Evolutionary conservation across 2,888 invertebrate species (phyloP), one percentile per base, ranked within the genome.

Genomic region (Carabus problematicus): DNA sequence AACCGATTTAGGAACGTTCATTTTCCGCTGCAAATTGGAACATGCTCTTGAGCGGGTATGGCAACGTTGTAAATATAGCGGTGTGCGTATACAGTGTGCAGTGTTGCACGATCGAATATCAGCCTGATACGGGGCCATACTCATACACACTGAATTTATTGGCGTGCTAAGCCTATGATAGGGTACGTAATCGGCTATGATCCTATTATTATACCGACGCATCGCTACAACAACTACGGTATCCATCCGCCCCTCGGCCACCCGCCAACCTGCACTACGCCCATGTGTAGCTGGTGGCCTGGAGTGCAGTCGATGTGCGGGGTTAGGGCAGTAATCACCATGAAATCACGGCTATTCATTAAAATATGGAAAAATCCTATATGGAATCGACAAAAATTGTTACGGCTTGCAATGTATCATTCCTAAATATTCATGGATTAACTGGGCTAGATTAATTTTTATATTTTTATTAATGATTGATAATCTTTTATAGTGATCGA

Each of bases 151-250:
- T 73, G 73, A 75, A 80, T 79, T 79, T 80, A 79, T 79, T 75
- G 78, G 76, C 76, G 77, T 74, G 77, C 76, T 78, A 79, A 80
- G 80, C 81, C 77, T 76, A 76, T 79, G 80, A 81, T 79, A 78
- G 79, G 77, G 77, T 77, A 76, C 77, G 79, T 79, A 80, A 80
- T 80, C 79, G 78, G 76, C 77, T 76, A 78, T 80, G 79, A 81
- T 81, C 81, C 80, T 78, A 79, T 80, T 81, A 80, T 80, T 78
- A 79, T 78, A 77, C 77, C 75, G 77, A 79, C 77, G 77, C 78
- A 79, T 14, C 18, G 71, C n/a, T n/a, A n/a, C 71, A 67, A 67
- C 72, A 70, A 70, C 72, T 68, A 61, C 70, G 70, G 61, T 54
- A 66, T 70, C 63, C 64, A 61, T 29, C 70, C 61, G 62, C 72